A percentile compares a stretch with the other conserved stretches of the same genome.
Conservation (phyloP, 1,140 invertebrate genomes). For the Hycleus cichorii region DNA sequence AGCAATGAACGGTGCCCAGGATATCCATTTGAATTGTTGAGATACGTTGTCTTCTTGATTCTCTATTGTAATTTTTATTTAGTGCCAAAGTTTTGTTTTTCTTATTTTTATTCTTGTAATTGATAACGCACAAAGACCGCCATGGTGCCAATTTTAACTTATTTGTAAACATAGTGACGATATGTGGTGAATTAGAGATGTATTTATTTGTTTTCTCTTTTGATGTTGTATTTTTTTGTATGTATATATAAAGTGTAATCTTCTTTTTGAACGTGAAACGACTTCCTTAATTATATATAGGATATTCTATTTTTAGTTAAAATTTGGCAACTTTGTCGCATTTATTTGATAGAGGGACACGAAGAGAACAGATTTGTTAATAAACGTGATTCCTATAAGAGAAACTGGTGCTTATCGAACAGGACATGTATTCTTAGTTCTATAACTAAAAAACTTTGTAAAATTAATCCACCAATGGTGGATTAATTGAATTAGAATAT, state of each 20-base stretch:
- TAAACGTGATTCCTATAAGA: too few species aligned
- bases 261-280: too few species aligned
- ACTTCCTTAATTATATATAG: too few species aligned
- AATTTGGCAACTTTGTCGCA: too few species aligned
- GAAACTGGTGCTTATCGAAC: too few species aligned
- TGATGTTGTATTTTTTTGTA: too few species aligned
- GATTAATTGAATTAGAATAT: slow-evolving; percentile 6
- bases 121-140: slow-evolving; percentile 5
- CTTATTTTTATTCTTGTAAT: slow-evolving; percentile 7
- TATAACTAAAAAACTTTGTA: slow-evolving; percentile 4
- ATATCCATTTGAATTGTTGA: slow-evolving; percentile 8
- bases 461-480: slow-evolving; percentile 1
- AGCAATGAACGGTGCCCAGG: slow-evolving; percentile 4
- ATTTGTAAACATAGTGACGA: slow-evolving; percentile 5
- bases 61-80: slow-evolving; percentile 7
- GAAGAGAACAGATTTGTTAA: too few species aligned
- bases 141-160: slow-evolving; percentile 7
- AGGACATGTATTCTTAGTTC: neutral
- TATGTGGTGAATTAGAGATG: too few species aligned
- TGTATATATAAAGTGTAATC: too few species aligned
- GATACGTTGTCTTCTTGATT: neutral
- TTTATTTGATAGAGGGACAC: too few species aligned
- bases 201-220: too few species aligned
- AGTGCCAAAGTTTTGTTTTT: slow-evolving; percentile 31
- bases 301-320: too few species aligned